Percentiles rank a stretch among this genome's conserved stretches.
These are phyloP conservation scores for Colostygia pectinataria DNA, from an alignment of 2,888 invertebrate genomes.

Conservation along the genomic window DNA sequence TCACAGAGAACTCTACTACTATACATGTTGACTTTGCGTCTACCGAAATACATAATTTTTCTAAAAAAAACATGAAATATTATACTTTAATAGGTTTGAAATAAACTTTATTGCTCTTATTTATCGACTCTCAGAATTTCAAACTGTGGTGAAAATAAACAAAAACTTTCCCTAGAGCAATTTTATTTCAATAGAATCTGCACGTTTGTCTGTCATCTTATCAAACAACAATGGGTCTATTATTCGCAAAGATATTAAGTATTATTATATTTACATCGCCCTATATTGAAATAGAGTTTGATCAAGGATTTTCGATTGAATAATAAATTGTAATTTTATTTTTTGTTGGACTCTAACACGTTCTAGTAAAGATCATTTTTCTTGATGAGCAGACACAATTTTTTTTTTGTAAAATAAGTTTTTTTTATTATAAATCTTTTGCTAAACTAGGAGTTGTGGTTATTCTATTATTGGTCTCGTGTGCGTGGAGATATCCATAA, in stretches of 20 bases:
- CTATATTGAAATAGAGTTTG: conserved; percentile 27
- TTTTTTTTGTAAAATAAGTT: too few relatives aligned
- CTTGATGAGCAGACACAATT: too few relatives aligned
- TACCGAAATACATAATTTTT: too few relatives aligned
- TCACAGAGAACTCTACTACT: too few relatives aligned
- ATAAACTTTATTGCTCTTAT: neutral
- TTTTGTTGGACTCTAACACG: conserved; percentile 1
- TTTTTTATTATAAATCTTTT: conserved; percentile 59
- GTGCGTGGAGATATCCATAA: too few relatives aligned
- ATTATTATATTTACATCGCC: conserved; percentile 38
- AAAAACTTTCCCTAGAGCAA: conserved; percentile 17
- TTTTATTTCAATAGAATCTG: conserved; percentile 33
- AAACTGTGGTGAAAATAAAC: conserved; percentile 21
- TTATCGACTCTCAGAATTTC: neutral
- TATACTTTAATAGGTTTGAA: neutral
- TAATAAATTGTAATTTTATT: neutral
- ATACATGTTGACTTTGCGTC: neutral
- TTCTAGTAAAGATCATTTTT: conserved; percentile 14
- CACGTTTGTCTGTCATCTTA: conserved; percentile 43
- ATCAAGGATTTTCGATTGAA: neutral
- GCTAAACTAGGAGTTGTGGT: conserved; percentile 48
- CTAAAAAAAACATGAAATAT: neutral
- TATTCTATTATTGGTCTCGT: conserved; percentile 47
- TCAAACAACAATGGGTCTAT: conserved; percentile 37
- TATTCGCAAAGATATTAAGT: conserved; percentile 39